phyloP scores from a whole-genome alignment of 2,888 invertebrate species.

The Agriopis leucophaearia region DNA sequence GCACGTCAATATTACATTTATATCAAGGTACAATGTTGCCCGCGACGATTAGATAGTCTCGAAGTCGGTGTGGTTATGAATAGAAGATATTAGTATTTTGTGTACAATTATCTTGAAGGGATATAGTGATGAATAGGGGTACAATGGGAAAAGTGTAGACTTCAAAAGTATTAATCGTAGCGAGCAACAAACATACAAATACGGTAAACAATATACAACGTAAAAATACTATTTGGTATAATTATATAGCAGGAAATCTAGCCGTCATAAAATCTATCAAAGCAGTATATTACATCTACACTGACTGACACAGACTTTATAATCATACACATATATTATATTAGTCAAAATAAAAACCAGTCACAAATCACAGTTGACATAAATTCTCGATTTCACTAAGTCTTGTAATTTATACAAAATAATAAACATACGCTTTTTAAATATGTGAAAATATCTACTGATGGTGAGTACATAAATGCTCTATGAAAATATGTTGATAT shows the following conservation, averaged over 20 bases:
- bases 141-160: conserved; percentile 31
- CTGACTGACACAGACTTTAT: conserved; percentile 76
- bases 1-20: conserved; percentile 80
- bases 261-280: conserved; percentile 83
- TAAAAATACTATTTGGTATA: conserved; percentile 87
- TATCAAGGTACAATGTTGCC: conserved; percentile 72
- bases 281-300: conserved; percentile 78
- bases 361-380: conserved; percentile 86
- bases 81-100: neutral
- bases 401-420: conserved; percentile 80
- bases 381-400: conserved; percentile 86
- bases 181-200: conserved; percentile 71
- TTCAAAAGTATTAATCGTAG: conserved; percentile 45
- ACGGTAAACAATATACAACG: conserved; percentile 81
- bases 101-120: neutral
- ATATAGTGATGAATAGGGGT: neutral
- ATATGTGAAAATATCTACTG: conserved; percentile 63
- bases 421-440: conserved; percentile 76
- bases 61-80: conserved; percentile 38
- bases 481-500: conserved; percentile 55
- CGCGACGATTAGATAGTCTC: conserved; percentile 45
- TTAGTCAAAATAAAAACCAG: conserved; percentile 80
- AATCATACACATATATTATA: conserved; percentile 75
- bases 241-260: conserved; percentile 83
- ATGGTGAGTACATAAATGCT: conserved; percentile 75